Evolutionary conservation across 2,797 vertebrate species (phyloP).

Genomic region (Peromyscus attwateri): DNA sequence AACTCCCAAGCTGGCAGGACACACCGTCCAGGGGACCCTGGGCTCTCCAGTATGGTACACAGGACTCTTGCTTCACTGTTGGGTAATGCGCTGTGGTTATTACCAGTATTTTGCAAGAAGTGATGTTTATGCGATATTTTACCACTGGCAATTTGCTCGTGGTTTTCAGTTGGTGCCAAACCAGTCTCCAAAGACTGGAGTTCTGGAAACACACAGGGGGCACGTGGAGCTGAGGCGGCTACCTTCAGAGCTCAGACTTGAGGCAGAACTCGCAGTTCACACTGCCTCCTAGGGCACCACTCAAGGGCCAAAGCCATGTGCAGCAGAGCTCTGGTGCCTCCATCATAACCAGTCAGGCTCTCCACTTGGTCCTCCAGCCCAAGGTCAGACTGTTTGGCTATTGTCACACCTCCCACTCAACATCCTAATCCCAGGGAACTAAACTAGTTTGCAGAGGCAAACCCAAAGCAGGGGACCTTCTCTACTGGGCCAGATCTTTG

Average conservation of each 20-base stretch:
- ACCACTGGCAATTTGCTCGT: conserved; percentile 85
- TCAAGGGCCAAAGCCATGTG: not conserved
- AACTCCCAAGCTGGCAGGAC: conserved; percentile 83
- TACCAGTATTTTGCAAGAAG: conserved; percentile 88
- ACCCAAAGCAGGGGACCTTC: not conserved
- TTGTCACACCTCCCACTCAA: not conserved
- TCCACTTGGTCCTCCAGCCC: not conserved
- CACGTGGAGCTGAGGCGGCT: conserved; percentile 47
- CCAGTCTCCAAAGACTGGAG: conserved; percentile 73
- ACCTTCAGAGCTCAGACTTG: conserved; percentile 62
- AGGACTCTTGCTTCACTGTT: conserved; percentile 80
- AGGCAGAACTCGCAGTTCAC: not conserved
- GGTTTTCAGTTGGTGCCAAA: conserved; percentile 86
- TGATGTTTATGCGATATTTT: conserved; percentile 85
- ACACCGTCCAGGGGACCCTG: conserved; percentile 75
- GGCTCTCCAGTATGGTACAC: conserved; percentile 82
- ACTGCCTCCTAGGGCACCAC: not conserved
- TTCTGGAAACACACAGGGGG: conserved; percentile 77
- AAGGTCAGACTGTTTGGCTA: not conserved
- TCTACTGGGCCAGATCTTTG: too few species aligned
- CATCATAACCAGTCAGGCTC: too few species aligned
- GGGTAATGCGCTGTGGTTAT: conserved; percentile 84
- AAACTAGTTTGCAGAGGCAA: not conserved
- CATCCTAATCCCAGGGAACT: not conserved
- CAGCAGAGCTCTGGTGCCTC: not conserved